Conservation (phyloP, 2,113 vertebrate genomes). For the Spermophilus dauricus region DNA sequence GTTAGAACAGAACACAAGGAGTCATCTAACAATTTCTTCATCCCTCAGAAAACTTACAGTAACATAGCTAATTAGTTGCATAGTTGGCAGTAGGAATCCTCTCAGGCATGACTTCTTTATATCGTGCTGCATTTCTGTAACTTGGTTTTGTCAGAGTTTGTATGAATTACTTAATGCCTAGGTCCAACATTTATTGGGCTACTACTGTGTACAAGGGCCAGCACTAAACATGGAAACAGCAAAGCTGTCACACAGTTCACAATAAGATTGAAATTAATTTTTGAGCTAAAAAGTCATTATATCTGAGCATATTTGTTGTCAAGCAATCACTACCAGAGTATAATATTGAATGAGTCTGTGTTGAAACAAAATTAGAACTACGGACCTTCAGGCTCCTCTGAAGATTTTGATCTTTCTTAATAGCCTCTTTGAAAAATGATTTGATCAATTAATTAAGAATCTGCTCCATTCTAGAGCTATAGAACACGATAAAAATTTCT, state of each 20-base stretch:
- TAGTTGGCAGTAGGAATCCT: background rate
- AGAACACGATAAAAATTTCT: background rate
- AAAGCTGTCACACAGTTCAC: background rate
- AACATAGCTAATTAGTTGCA: background rate
- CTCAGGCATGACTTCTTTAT: background rate
- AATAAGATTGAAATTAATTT: background rate
- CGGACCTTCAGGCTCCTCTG: background rate
- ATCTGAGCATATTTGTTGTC: background rate
- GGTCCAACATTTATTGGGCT: background rate
- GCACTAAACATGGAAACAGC: background rate
- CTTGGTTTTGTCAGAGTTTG: background rate
- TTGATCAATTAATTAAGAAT: conserved; percentile 23
- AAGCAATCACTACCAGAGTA: background rate
- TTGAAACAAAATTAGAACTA: conserved; percentile 25
- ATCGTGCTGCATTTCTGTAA: background rate
- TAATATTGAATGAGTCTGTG: background rate
- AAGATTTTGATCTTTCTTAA: background rate
- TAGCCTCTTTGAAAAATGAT: background rate
- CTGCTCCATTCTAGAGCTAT: background rate
- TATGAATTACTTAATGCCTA: background rate
- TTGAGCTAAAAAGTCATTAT: background rate
- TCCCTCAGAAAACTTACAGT: background rate
- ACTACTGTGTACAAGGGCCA: too few species aligned
- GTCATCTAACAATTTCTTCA: background rate
- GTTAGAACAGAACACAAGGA: background rate